A percentile compares a stretch with the other conserved stretches of the same genome.
Conservation (phyloP, 2,888 invertebrate genomes). For the Tineola bisselliella region DNA sequence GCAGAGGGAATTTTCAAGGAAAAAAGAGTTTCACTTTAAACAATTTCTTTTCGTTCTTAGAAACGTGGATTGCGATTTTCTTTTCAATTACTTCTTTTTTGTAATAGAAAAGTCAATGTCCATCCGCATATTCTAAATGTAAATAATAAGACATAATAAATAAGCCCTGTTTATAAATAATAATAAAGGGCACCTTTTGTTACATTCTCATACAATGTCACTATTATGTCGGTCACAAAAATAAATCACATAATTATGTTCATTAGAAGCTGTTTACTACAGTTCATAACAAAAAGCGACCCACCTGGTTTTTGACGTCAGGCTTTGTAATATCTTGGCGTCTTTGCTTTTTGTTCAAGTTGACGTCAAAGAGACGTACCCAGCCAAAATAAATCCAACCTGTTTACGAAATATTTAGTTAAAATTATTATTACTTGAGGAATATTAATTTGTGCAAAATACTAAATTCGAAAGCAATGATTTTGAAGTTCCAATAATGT, state of each 20-base stretch:
- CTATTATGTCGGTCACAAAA: not conserved
- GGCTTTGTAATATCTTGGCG: not conserved
- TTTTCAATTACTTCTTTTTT: not conserved
- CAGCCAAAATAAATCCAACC: not conserved
- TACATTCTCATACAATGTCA: not conserved
- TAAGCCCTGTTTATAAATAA: not conserved
- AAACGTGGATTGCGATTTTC: not conserved
- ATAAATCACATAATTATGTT: not conserved
- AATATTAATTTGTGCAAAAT: too few relatives aligned
- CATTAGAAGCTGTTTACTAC: not conserved
- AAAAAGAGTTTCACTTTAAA: not conserved
- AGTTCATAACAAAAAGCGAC: not conserved
- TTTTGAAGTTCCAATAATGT: too few relatives aligned
- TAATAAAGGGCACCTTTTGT: not conserved
- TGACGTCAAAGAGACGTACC: not conserved
- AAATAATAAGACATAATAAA: too few relatives aligned
- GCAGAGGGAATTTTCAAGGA: not conserved
- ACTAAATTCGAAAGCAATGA: too few relatives aligned
- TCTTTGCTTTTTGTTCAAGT: not conserved
- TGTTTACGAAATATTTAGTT: too few relatives aligned
- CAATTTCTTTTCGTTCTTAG: not conserved
- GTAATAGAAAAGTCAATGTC: too few relatives aligned
- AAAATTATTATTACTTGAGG: too few relatives aligned
- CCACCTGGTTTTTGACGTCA: slow-evolving; percentile 4
- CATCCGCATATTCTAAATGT: too few relatives aligned